Base-by-base conservation (phyloP, 2,113 vertebrate genomes). In the Henicopernis longicauda region DNA sequence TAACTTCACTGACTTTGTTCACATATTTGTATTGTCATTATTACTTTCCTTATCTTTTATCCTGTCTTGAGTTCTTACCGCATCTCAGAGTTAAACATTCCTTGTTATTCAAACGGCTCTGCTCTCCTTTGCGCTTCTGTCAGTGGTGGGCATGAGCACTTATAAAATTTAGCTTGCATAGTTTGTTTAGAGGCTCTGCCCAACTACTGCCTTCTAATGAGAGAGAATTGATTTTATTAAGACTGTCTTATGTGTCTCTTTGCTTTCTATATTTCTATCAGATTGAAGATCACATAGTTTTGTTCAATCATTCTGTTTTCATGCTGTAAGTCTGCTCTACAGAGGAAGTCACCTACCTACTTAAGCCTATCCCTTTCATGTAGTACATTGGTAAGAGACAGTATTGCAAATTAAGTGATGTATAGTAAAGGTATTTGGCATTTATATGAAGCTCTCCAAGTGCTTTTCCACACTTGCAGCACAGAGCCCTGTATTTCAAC, bases 111-210 rank as follows among this genome's bases (percentile, higher is more conserved):
- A 66, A 49, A 62, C 3, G 4, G 6, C 21, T 32, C 7, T 79
- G 4, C 31, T 62, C 47, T 23, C 23, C 25, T 81, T 61, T 40
- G 11, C 16, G 16, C 7, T 61, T 52, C 36, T 73, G 29, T 34
- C 9, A 57, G 23, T 65, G 36, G 2, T 22, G 8, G 16, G 3
- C 25, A 42, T 0, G 1, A 77, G 2, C 8, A 54, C 22, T 55
- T 49, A 7, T 7, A 79, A 71, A 82, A 57, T 40, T 58, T 54
- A 31, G 0, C 49, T 76, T 89, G 5, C 13, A 34, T 12, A 20
- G 7, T 59, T 47, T 76, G 1, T 54, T 67, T 59, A 69, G 15
- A 42, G 7, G 10, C 1, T 82, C 2, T 76, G 17, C 11, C 23
- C 17, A 54, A 7, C 21, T 32, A 34, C 16, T 76, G 7, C 4